Evolutionary conservation across 2,888 invertebrate genomes (phyloP), one percentile per base, ranked within the genome.

Genomic region (Tenthredo amoena): DNA sequence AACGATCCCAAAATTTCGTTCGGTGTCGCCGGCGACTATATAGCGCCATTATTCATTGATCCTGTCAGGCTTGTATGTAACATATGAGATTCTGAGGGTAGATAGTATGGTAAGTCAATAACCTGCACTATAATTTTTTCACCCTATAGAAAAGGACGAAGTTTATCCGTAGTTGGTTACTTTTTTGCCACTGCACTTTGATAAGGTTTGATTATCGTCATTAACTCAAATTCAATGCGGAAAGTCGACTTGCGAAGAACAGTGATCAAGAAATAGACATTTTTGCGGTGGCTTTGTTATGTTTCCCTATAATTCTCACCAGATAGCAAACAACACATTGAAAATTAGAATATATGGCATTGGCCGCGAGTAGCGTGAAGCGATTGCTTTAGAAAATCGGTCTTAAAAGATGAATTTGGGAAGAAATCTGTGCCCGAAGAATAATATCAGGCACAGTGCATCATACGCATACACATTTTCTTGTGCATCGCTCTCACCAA

Each of bases 31-130:
- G 21, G 72, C n/a, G 7, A 21, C 40, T 74, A n/a, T n/a, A n/a
- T n/a, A 68, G 68, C 34, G 21, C 21, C 72, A 21, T 43, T 43
- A 74, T 40, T 74, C 43, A 74, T 74, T 43, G 72, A 74, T 74
- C 26, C 72, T 21, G 40, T 74, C 72, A 74, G 40, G 31, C 21
- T 43, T 43, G 12, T 74, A 40, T 12, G 43, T 74, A 43, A 74
- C 40, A 21, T 43, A 74, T 74, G 72, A 43, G 72, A 74, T 74
- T 43, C 43, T 74, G 6, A 26, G 43, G 18, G 72, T 74, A 40
- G 72, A 74, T 74, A 74, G 72, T 74, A 21, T n/a, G n/a, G 43
- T 12, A 21, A 74, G 72, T 43, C n/a, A 74, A 74, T 74, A 74
- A 74, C 40, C 43, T 40, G 43, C 43, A 43, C 43, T 74, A 21